These are phyloP conservation scores for Lethenteron camtschaticum DNA, from an alignment of 2,113 vertebrate species.

Conservation along the genomic window DNA sequence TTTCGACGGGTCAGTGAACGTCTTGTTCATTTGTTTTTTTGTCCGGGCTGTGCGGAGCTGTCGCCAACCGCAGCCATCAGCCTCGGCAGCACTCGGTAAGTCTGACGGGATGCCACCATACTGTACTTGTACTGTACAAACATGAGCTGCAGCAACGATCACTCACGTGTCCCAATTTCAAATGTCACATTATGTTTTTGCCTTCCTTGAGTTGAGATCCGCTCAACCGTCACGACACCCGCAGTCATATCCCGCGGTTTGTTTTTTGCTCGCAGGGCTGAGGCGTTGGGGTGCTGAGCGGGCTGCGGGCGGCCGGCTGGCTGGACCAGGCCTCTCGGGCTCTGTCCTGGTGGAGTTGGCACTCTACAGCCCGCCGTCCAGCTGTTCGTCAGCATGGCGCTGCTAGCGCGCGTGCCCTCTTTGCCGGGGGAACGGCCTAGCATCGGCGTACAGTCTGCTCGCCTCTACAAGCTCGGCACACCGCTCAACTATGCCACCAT, in stretches of 20 bases:
- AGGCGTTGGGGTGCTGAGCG: constrained; percentile 15
- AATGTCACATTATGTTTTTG: too few relatives aligned
- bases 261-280: constrained; percentile 15
- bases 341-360: constrained; percentile 21
- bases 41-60: too few relatives aligned
- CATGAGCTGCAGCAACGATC: too few relatives aligned
- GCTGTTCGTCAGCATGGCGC: constrained; percentile 25
- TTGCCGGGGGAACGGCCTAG: constrained; percentile 15
- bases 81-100: too few relatives aligned
- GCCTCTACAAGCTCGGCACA: constrained; percentile 14
- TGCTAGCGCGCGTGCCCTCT: constrained; percentile 15
- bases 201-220: too few relatives aligned
- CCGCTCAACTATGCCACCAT: constrained; percentile 14
- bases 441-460: constrained; percentile 19
- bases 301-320: constrained; percentile 20
- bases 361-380: constrained; percentile 25
- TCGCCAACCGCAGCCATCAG: too few relatives aligned
- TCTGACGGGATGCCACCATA: too few relatives aligned
- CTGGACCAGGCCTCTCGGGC: constrained; percentile 13
- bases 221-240: background rate
- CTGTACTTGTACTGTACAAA: too few relatives aligned
- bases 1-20: too few relatives aligned
- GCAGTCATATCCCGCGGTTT: background rate
- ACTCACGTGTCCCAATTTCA: too few relatives aligned
- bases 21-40: too few relatives aligned